phyloP scores from a whole-genome alignment of 64 coral and sea anemone species.

The Pachyseris speciosa region DNA sequence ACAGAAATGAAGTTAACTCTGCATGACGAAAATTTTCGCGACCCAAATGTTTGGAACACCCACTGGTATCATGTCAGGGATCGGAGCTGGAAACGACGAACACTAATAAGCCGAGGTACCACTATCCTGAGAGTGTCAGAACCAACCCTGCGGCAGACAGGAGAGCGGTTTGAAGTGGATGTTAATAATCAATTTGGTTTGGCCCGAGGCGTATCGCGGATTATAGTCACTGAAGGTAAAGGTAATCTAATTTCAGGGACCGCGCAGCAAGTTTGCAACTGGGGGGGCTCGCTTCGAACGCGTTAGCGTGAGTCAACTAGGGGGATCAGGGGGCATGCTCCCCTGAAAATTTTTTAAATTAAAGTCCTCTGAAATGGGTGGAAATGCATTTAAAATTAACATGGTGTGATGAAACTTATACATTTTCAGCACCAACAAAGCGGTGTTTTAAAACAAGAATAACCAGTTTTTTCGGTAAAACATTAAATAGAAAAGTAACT shows the following conservation, averaged over 20 bases:
- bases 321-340: too few species aligned
- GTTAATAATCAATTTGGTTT: slow-evolving; percentile 60
- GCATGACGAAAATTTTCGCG: not conserved
- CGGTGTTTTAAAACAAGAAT: too few species aligned
- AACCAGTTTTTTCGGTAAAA: too few species aligned
- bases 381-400: too few species aligned
- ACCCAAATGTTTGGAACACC: slow-evolving; percentile 13
- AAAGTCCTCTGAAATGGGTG: too few species aligned
- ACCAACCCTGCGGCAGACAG: not conserved
- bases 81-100: not conserved
- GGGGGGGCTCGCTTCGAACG: too few species aligned
- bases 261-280: too few species aligned
- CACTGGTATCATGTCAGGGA: not conserved
- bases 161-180: slow-evolving; percentile 36
- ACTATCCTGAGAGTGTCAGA: not conserved
- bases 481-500: too few species aligned
- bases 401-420: too few species aligned
- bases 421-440: too few species aligned
- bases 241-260: not conserved
- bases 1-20: slow-evolving; percentile 9
- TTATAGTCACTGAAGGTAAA: slow-evolving; percentile 22
- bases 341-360: too few species aligned
- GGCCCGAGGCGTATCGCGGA: not conserved
- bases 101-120: not conserved
- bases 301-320: too few species aligned